Evolutionary conservation across 2,113 vertebrate species (phyloP), one percentile per base, ranked within the genome.

Genomic region (Excalfactoria chinensis): DNA sequence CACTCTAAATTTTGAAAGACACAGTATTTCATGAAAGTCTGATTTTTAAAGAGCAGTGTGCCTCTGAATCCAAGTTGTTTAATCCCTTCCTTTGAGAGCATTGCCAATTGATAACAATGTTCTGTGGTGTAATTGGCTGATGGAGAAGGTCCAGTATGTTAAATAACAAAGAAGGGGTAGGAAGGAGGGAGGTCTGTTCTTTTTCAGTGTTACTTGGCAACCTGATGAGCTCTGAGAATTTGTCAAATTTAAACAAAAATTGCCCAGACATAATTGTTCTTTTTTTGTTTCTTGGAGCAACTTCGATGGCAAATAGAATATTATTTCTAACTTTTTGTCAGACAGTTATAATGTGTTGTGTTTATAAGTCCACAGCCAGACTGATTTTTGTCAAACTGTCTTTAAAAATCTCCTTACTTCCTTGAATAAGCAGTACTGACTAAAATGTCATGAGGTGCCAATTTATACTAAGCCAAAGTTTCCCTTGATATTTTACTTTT

Each of bases 401-500:
- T 90, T 93, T 93, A 58, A 91, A 89, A 92, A 92, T 80, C 72
- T 84, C 87, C 69, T 93, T 94, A 84, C 84, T 53, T 88, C 53
- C 68, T 92, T 92, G 75, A 96, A 93, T 94, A 96, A 91, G 79
- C 69, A 85, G 10, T 70, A 76, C 70, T 70, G 72, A 89, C 91
- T 88, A 70, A 91, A 96, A 86, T 91, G 85, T 90, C 93, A 88
- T 84, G 70, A 94, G 48, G 73, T 93, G 86, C 53, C 95, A 95
- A 93, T 95, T 95, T 84, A 84, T 73, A 94, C 94, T 95, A 96
- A 82, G 79, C 66, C 95, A 67, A 93, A 95, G 75, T 58, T 95
- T 97, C 88, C 87, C 83, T 88, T 94, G 80, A 78, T 86, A 44
- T 77, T 94, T 95, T 93, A 86, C 44, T 88, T 95, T 93, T 95